Evolutionary conservation across 2,113 vertebrate genomes (phyloP), one percentile per base, ranked within the genome.

Genomic region (Takifugu bimaculatus): DNA sequence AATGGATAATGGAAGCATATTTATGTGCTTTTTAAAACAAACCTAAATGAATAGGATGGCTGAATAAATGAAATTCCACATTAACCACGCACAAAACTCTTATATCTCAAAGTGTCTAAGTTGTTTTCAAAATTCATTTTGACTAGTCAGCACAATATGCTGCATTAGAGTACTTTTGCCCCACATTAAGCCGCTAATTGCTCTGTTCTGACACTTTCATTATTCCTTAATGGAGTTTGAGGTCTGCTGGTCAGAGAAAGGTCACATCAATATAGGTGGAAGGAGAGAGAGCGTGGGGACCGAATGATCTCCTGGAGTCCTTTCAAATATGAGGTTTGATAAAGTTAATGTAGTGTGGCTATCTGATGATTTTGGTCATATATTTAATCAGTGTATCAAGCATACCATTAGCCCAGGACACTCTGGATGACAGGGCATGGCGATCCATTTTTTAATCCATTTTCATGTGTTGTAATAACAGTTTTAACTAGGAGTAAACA

Each of bases 121-220:
- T n/a, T 59, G 28, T 50, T 61, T 60, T 73, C 65, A 68, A 47
- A 53, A 57, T 44, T 57, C 59, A 68, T 75, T 81, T 80, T 81
- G 81, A 84, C 81, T 75, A 68, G 82, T 86, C 83, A 88, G 85
- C 83, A 77, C 74, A 82, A 77, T 60, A 61, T 70, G 80, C 68
- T 56, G 63, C 63, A 76, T 85, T 77, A 74, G 75, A 86, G 82
- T 77, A 86, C 73, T 76, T 67, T 81, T 88, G 77, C 75, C 79
- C 71, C 72, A 85, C 83, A 89, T 91, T 88, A 85, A 63, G 86
- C 74, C 86, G 78, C 84, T 90, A 91, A 91, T 90, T 87, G 87
- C 80, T 86, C 86, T 84, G 86, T 79, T 80, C 84, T 68, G 82
- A 88, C 79, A 84, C 80, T 76, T 88, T 79, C 82, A 91, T 90